Evolutionary conservation across 2,888 invertebrate genomes (phyloP).

Genomic region (Ochropacha duplaris): DNA sequence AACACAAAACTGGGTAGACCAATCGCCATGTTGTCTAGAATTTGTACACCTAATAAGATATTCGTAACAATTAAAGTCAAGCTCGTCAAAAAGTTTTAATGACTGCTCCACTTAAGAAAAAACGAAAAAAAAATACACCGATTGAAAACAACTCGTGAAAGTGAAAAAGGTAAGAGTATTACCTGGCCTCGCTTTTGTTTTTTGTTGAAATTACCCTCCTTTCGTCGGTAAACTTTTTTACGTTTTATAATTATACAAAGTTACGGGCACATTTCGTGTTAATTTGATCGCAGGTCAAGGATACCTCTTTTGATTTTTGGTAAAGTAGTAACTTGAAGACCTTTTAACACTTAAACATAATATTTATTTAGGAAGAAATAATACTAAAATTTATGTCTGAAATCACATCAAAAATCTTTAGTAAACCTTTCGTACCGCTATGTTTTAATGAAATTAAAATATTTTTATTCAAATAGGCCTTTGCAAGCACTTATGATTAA

Average conservation of each 20-base stretch:
- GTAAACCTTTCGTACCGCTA: no score
- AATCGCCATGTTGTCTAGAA: slow-evolving; percentile 37
- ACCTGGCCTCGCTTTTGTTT: slow-evolving; percentile 14
- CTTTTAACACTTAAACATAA: no score
- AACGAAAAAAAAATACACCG: slow-evolving; percentile 42
- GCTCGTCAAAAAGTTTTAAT: slow-evolving; percentile 75
- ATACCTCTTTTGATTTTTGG: slow-evolving; percentile 19
- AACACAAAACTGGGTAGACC: slow-evolving; percentile 9
- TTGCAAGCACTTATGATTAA: no score
- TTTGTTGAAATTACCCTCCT: slow-evolving; percentile 25
- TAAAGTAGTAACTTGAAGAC: no score
- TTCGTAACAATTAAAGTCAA: slow-evolving; percentile 65
- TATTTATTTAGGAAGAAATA: no score
- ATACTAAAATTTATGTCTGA: no score
- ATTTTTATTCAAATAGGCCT: no score
- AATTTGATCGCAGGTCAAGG: slow-evolving; percentile 33
- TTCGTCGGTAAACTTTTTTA: slow-evolving; percentile 22
- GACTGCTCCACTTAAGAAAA: slow-evolving; percentile 46
- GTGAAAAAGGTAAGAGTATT: not conserved
- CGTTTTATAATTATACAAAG: slow-evolving; percentile 45
- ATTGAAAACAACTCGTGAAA: slow-evolving; percentile 54
- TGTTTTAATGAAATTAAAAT: no score
- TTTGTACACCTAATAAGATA: slow-evolving; percentile 59
- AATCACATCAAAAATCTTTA: no score
- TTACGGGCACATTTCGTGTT: slow-evolving; percentile 36